phyloP scores from a whole-genome alignment of 2,113 vertebrate species.

The Mobula birostris region DNA sequence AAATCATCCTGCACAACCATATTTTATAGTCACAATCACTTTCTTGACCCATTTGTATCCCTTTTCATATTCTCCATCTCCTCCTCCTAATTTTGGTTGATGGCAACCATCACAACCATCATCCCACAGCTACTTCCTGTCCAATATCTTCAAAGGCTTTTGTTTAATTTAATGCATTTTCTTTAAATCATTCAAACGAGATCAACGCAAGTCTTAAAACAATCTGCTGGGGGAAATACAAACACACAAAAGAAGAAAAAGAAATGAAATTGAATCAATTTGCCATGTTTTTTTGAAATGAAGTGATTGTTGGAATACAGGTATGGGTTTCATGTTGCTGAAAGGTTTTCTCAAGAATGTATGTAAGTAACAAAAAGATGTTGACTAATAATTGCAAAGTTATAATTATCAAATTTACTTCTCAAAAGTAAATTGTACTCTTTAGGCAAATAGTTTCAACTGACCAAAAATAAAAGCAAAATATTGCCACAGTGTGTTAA shows the following conservation, averaged over 20 bases:
- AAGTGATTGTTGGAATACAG: neutral
- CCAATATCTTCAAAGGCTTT: too few species aligned
- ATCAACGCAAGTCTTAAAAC: neutral
- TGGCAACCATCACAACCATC: too few species aligned
- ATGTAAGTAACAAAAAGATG: neutral
- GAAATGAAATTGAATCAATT: neutral
- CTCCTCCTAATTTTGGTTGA: too few species aligned
- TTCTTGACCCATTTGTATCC: too few species aligned
- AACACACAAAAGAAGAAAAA: neutral
- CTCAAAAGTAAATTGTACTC: neutral
- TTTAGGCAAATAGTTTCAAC: neutral
- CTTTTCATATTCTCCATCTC: too few species aligned
- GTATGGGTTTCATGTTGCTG: neutral
- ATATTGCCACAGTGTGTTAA: neutral
- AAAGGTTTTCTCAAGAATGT: neutral
- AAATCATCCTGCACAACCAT: too few species aligned
- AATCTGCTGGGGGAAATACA: neutral
- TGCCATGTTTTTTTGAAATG: neutral
- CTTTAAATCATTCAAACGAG: too few species aligned
- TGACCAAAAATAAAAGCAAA: neutral
- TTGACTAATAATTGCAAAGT: neutral
- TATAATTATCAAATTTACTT: neutral
- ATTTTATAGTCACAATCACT: too few species aligned
- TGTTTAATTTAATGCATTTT: too few species aligned
- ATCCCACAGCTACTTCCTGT: too few species aligned